These are phyloP conservation scores for Anthopleura sola DNA, from an alignment of 64 coral and sea anemone genomes.

Conservation along the genomic window DNA sequence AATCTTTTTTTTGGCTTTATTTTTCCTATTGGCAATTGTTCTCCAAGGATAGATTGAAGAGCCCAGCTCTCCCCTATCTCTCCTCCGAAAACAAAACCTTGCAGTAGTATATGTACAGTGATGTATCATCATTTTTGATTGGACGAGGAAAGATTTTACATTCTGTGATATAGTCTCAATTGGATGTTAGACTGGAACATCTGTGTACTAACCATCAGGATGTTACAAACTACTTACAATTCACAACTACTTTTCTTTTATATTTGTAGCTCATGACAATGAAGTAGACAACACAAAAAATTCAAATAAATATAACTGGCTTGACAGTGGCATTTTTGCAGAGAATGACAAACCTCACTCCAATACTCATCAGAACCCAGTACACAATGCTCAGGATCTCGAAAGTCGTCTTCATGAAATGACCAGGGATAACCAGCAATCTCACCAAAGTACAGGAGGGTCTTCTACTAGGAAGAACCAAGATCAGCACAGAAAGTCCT, in stretches of 20 bases:
- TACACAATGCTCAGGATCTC: slow-evolving; percentile 15
- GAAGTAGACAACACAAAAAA: neutral
- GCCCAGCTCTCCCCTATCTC: no score
- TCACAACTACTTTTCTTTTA: neutral
- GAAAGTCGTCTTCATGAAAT: slow-evolving; percentile 3
- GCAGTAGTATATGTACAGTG: no score
- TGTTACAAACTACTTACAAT: no score
- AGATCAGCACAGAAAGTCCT: neutral
- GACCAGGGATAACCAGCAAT: neutral
- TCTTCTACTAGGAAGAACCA: neutral
- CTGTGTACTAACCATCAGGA: no score
- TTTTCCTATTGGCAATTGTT: no score
- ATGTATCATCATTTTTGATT: no score
- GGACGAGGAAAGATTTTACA: no score
- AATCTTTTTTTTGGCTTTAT: no score
- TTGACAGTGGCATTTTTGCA: neutral
- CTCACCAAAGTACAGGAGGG: neutral
- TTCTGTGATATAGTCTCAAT: no score
- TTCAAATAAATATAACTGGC: slow-evolving; percentile 1
- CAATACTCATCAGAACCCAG: neutral
- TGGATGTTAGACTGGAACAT: no score
- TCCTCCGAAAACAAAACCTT: no score
- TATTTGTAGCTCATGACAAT: neutral
- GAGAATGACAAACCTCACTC: neutral
- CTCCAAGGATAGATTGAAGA: no score